Conservation (phyloP, 1,140 invertebrate species). For the Ectropis grisescens region DNA sequence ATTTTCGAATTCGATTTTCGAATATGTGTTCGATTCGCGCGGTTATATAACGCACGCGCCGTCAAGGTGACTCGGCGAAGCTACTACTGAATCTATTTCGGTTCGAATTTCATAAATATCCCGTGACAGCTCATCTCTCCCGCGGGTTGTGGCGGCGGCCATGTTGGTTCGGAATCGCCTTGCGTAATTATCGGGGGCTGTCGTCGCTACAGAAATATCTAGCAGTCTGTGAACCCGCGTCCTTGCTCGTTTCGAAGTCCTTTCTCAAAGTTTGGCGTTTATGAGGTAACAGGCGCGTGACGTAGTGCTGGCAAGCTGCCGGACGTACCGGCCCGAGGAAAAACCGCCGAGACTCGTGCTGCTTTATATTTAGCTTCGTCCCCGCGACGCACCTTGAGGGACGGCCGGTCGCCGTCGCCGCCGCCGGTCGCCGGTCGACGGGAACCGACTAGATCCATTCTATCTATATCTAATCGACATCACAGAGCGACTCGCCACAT, state of each 20-base stretch:
- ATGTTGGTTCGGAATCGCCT: slow-evolving; percentile 28
- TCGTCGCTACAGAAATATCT: slow-evolving; percentile 37
- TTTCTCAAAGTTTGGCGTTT: slow-evolving; percentile 60
- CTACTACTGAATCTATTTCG: slow-evolving; percentile 61
- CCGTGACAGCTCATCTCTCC: slow-evolving; percentile 63
- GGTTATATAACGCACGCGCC: slow-evolving; percentile 47
- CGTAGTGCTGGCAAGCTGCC: slow-evolving; percentile 49
- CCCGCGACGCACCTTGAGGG: slow-evolving; percentile 42
- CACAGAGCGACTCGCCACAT: too few species aligned
- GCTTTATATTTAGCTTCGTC: slow-evolving; percentile 45
- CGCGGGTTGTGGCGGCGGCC: slow-evolving; percentile 55
- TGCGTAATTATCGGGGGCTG: slow-evolving; percentile 49
- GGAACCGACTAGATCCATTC: slow-evolving; percentile 12
- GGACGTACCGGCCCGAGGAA: slow-evolving; percentile 39
- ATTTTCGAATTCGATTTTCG: slow-evolving; percentile 41
- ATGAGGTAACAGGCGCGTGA: slow-evolving; percentile 60
- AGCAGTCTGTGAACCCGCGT: slow-evolving; percentile 26
- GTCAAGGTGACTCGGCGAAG: slow-evolving; percentile 64
- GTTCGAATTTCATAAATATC: slow-evolving; percentile 68
- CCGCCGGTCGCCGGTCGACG: too few species aligned
- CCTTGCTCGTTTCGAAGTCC: slow-evolving; percentile 68
- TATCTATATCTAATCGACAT: too few species aligned
- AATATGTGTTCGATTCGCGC: slow-evolving; percentile 26
- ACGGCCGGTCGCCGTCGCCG: too few species aligned
- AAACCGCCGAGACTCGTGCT: slow-evolving; percentile 33